Conservation (phyloP, 2,113 vertebrate genomes). For the rabbit (Oryctolagus cuniculus) region mOryCun1.1 NC_091442.1:104071501-104072000, state of each 20-base stretch:
- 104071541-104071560: slow-evolving; percentile 48
- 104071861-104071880: slow-evolving; percentile 32
- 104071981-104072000: background rate
- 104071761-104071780: background rate
- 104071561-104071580: slow-evolving; percentile 16
- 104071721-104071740: background rate
- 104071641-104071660: background rate
- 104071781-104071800: background rate
- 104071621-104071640: slow-evolving; percentile 34
- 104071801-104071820: background rate
- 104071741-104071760: slow-evolving; percentile 32
- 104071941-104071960: background rate
- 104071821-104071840: slow-evolving; percentile 23
- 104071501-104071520: slow-evolving; percentile 1
- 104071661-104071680: slow-evolving; percentile 33
- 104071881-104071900: slow-evolving; percentile 27
- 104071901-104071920: slow-evolving; percentile 19
- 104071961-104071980: background rate
- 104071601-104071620: background rate
- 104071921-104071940: background rate
- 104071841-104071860: background rate
- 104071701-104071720: background rate
- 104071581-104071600: slow-evolving; percentile 39
- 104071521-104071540: slow-evolving; percentile 28
- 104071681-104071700: slow-evolving; percentile 38